These are phyloP conservation scores for Mus spicilegus DNA, from an alignment of 2,113 vertebrate genomes.

Conservation along the genomic window DNA sequence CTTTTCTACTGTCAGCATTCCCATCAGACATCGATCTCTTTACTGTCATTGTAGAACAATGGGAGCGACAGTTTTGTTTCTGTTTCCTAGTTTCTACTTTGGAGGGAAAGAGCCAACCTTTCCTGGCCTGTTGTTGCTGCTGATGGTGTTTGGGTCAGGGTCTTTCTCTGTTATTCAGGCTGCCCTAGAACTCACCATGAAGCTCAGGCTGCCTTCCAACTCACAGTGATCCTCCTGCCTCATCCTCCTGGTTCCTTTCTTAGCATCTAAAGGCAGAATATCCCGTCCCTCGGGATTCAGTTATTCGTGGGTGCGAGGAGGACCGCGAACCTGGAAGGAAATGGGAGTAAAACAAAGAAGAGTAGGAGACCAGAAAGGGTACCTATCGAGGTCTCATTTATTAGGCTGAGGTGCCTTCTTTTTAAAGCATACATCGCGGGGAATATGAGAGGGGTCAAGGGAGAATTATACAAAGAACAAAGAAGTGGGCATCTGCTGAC, in stretches of 20 bases:
- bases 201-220: neutral
- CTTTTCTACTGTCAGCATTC: neutral
- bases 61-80: neutral
- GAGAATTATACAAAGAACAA: no score
- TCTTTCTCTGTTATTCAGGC: neutral
- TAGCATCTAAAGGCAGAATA: neutral
- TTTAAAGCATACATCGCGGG: no score
- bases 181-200: neutral
- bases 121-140: neutral
- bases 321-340: no score
- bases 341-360: no score
- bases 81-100: slow-evolving; percentile 38
- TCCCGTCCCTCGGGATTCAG: no score
- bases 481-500: no score
- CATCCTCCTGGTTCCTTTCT: neutral
- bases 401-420: no score
- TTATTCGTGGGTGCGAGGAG: no score
- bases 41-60: slow-evolving; percentile 7
- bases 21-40: neutral
- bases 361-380: no score
- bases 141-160: neutral
- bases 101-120: neutral
- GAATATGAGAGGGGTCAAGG: no score
- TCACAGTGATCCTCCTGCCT: neutral
- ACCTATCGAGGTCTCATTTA: no score